Conservation (phyloP, 1,140 invertebrate species). For the Zaprionus gabonicus region DNA sequence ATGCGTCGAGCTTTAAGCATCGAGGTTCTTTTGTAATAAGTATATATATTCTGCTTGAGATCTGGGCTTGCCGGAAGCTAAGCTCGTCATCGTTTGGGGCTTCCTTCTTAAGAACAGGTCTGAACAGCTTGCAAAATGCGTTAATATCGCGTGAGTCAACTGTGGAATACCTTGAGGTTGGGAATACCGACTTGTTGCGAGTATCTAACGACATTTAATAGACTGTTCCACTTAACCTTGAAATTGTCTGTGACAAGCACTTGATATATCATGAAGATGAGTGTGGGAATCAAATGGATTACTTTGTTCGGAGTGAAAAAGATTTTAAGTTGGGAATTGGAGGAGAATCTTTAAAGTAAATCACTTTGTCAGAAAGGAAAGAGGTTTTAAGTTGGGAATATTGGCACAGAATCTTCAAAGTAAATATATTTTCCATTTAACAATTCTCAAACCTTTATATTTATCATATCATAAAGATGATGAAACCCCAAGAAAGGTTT, state of each 20-base stretch:
- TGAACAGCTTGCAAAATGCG: not conserved
- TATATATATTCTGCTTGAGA: not conserved
- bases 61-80: conserved; percentile 23
- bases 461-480: too few relatives aligned
- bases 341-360: not conserved
- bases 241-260: not conserved
- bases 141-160: not conserved
- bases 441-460: too few relatives aligned
- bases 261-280: not conserved
- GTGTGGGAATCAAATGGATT: not conserved
- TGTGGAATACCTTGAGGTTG: conserved; percentile 21
- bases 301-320: too few relatives aligned
- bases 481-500: too few relatives aligned
- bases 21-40: conserved; percentile 20
- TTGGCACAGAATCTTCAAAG: not conserved
- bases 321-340: not conserved
- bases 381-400: not conserved
- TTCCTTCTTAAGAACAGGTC: conserved; percentile 30
- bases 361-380: too few relatives aligned
- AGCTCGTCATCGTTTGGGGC: not conserved
- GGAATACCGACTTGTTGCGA: not conserved
- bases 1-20: conserved; percentile 25
- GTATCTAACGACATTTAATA: not conserved
- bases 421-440: too few relatives aligned
- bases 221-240: not conserved